A percentile compares a stretch with the other conserved stretches of the same genome.
Evolutionary conservation across 2,888 invertebrate species (phyloP).

Genomic region (Azorinus chamasolen): DNA sequence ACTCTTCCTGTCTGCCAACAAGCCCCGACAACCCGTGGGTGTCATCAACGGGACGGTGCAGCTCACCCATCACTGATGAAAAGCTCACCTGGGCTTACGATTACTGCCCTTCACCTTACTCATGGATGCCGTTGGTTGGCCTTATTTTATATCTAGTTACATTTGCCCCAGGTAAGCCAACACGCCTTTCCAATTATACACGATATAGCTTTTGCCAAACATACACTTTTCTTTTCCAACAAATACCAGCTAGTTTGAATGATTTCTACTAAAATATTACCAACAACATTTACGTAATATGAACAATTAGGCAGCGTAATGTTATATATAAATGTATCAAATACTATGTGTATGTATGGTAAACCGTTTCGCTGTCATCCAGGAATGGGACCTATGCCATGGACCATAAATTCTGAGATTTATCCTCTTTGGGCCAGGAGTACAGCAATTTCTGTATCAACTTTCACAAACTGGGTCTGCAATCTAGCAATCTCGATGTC

Average conservation of each 20-base stretch:
- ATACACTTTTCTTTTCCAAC: too few species aligned
- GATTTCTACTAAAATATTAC: too few species aligned
- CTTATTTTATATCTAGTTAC: constrained; percentile 87
- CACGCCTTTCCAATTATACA: too few species aligned
- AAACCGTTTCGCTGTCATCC: too few species aligned
- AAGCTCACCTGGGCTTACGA: constrained; percentile 86
- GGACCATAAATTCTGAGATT: constrained; percentile 89
- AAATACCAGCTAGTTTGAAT: too few species aligned
- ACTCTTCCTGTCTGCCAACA: constrained; percentile 86
- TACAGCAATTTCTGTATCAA: constrained; percentile 87
- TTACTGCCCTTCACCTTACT: constrained; percentile 86
- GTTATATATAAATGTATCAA: too few species aligned
- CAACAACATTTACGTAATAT: too few species aligned
- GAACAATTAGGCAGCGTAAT: too few species aligned
- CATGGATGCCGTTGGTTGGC: constrained; percentile 87
- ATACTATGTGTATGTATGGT: too few species aligned
- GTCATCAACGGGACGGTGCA: constrained; percentile 83
- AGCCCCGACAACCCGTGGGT: constrained; percentile 78
- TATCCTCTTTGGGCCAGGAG: constrained; percentile 88
- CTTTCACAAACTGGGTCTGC: constrained; percentile 88
- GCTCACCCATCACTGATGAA: constrained; percentile 67
- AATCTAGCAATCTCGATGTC: constrained; percentile 88
- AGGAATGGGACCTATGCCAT: constrained; percentile 88
- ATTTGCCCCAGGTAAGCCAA: constrained; percentile 86
- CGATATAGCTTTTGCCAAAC: too few species aligned